Conservation (phyloP, 2,797 vertebrate genomes). For the Gorsachius magnificus region DNA sequence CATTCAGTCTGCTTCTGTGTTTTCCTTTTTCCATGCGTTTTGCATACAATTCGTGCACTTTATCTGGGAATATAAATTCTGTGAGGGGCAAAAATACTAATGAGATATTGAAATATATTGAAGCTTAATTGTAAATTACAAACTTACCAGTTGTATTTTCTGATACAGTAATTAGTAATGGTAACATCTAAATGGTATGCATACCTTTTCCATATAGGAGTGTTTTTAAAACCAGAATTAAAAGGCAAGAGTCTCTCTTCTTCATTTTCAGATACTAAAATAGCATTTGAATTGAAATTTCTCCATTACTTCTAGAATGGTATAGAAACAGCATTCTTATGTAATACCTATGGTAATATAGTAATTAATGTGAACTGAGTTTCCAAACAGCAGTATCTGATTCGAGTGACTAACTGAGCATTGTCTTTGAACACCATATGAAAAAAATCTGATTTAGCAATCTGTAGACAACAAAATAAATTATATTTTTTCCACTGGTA, state of each 20-base stretch:
- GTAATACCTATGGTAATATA: neutral
- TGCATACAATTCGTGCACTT: neutral
- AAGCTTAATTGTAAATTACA: neutral
- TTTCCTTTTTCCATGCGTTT: neutral
- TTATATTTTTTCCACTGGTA: neutral
- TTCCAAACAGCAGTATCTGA: neutral
- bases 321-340: neutral
- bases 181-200: neutral
- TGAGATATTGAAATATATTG: neutral
- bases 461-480: neutral
- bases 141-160: neutral
- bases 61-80: neutral
- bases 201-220: neutral
- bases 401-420: neutral
- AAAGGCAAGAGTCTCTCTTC: neutral
- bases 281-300: neutral
- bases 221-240: neutral
- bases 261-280: neutral
- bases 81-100: neutral
- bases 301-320: neutral
- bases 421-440: neutral
- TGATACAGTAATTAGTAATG: neutral
- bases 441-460: neutral
- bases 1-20: neutral
- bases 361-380: neutral